phyloP scores from a whole-genome alignment of 1,140 invertebrate genomes.

The Formica selysi region DNA sequence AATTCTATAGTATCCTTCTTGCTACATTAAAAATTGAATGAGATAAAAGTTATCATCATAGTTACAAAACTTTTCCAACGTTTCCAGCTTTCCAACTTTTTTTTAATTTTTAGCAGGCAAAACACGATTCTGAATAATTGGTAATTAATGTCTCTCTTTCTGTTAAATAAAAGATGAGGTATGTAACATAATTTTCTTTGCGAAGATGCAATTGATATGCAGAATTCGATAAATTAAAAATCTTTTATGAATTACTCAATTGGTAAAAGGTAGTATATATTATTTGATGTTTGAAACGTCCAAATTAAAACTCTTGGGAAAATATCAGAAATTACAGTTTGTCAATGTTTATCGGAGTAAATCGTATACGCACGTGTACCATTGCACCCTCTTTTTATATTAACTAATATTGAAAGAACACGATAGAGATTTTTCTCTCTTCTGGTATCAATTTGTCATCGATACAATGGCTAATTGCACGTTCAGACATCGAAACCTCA shows the following conservation, averaged over 20 bases:
- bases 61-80: not conserved
- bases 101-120: not conserved
- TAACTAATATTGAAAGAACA: conserved; percentile 5
- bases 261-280: not conserved
- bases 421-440: conserved; percentile 51
- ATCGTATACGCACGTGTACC: not conserved
- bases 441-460: conserved; percentile 67
- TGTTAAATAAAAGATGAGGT: not conserved
- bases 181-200: not conserved
- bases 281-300: not conserved
- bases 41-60: not conserved
- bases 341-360: not conserved
- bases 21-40: conserved; percentile 25
- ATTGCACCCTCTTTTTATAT: conserved; percentile 18
- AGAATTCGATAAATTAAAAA: not conserved
- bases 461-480: conserved; percentile 74
- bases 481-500: conserved; percentile 75
- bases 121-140: not conserved
- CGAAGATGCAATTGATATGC: not conserved
- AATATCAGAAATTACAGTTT: not conserved
- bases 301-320: not conserved
- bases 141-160: not conserved
- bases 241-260: not conserved
- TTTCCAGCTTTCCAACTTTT: not conserved
- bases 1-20: not conserved